Evolutionary conservation across 2,888 invertebrate species (phyloP).

Genomic region (Priocnemis perturbator): DNA sequence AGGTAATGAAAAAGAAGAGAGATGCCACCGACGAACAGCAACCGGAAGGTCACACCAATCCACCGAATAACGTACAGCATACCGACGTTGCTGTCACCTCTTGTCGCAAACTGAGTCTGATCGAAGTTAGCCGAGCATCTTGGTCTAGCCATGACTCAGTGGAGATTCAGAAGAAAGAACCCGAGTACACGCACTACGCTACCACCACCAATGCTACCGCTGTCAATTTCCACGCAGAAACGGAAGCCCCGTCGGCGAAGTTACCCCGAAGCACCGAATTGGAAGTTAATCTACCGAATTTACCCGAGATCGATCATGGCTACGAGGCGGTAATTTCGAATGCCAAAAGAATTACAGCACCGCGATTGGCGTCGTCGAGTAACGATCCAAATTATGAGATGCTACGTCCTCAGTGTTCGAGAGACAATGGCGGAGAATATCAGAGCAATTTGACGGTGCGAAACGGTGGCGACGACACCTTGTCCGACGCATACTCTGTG

Average conservation of each 20-base stretch:
- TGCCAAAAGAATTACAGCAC: conserved; percentile 31
- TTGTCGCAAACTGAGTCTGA: conserved; percentile 63
- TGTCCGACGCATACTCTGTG: conserved; percentile 59
- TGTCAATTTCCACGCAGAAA: conserved; percentile 28
- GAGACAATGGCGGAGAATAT: conserved; percentile 28
- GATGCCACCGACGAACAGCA: conserved; percentile 71
- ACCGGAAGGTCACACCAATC: no score
- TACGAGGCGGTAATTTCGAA: conserved; percentile 82
- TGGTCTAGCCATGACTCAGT: conserved; percentile 71
- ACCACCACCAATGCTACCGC: no score
- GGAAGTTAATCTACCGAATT: not conserved
- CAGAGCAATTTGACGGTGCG: conserved; percentile 17
- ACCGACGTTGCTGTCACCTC: conserved; percentile 48
- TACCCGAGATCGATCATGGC: conserved; percentile 78
- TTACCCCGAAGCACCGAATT: conserved; percentile 17
- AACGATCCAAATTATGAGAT: conserved; percentile 89
- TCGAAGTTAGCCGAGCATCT: conserved; percentile 66
- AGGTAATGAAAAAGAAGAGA: conserved; percentile 84
- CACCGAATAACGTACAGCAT: no score
- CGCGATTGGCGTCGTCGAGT: conserved; percentile 26
- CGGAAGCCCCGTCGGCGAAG: conserved; percentile 10
- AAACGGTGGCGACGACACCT: conserved; percentile 50
- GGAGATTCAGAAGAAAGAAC: conserved; percentile 65
- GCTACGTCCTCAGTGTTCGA: conserved; percentile 77
- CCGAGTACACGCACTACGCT: conserved; percentile 42